Percentiles rank a stretch among this genome's conserved stretches.
Evolutionary conservation across 2,797 vertebrate genomes (phyloP).

Genomic region (Pangasius djambal): DNA sequence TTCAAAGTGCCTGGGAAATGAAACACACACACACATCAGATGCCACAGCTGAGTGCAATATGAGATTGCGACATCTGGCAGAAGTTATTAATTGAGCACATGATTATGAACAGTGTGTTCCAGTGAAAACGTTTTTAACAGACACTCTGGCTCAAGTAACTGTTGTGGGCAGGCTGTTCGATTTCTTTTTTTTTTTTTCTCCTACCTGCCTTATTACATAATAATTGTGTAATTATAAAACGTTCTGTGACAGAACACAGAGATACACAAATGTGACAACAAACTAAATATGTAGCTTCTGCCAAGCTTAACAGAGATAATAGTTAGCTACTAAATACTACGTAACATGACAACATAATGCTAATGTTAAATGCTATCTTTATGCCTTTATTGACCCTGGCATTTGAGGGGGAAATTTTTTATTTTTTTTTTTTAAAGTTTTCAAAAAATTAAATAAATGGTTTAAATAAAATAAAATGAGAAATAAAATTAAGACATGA

Average conservation of each 20-base stretch:
- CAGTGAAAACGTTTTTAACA: neutral
- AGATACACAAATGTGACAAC: neutral
- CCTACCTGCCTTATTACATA: neutral
- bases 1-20: conserved; percentile 83
- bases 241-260: neutral
- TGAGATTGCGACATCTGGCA: neutral
- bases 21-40: conserved; percentile 37
- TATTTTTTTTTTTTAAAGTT: too few relatives aligned
- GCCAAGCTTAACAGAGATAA: neutral
- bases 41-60: neutral
- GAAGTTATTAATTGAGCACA: neutral
- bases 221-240: neutral
- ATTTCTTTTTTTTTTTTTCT: neutral
- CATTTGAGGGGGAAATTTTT: accelerated
- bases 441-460: neutral
- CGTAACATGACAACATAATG: neutral
- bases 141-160: neutral
- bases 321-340: too few relatives aligned
- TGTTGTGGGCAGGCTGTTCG: neutral
- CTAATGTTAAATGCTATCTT: neutral
- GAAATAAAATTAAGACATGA: neutral
- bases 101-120: neutral
- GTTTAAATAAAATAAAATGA: neutral
- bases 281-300: neutral
- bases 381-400: neutral